Evolutionary conservation across 2,797 vertebrate genomes (phyloP), one percentile per base, ranked within the genome.

Genomic region (Amazona ochrocephala): DNA sequence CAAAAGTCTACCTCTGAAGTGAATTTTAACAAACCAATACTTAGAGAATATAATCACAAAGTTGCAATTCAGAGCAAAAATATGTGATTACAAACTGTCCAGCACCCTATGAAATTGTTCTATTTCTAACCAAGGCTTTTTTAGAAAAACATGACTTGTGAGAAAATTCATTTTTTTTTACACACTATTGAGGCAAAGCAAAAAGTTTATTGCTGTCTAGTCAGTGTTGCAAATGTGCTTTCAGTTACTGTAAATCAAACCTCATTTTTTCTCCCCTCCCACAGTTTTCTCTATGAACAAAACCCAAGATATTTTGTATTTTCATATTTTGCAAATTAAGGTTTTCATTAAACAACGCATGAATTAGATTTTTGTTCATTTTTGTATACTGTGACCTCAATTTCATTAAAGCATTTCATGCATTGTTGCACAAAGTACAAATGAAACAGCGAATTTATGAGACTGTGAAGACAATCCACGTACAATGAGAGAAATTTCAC

Each of bases 221-320:
- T 34, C 7, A 70, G 3, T 34, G 11, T 26, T 50, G 16, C 27
- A 87, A 79, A 60, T 18, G 50, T 78, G 6, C 30, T 76, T 88
- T 77, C 32, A 47, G 12, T 58, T 58, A 76, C 8, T 1, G 3
- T 44, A 45, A 75, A 58, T 32, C 4, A 37, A 76, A 47, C 15
- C 26, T 34, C 19, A 4, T 12, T 74, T 73, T 44, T 65, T 8
- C 6, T 50, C 11, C 9, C 18, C 4, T 45, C 6, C 8, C 30
- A 41, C 11, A 53, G 58, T 48, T 0, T 37, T 41, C 83, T 51
- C 21, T 58, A 54, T n/a, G 30, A 79, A 50, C 5, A 76, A 68
- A 89, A 6, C 1, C 0, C 2, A 70, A 17, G 8, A n/a, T 0
- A 13, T 64, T 23, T 45, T 79, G 2, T 45, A 20, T 44, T 39